Evolutionary conservation across 2,888 invertebrate species (phyloP), one percentile per base, ranked within the genome.

Genomic region (Oegoconia quadripuncta): DNA sequence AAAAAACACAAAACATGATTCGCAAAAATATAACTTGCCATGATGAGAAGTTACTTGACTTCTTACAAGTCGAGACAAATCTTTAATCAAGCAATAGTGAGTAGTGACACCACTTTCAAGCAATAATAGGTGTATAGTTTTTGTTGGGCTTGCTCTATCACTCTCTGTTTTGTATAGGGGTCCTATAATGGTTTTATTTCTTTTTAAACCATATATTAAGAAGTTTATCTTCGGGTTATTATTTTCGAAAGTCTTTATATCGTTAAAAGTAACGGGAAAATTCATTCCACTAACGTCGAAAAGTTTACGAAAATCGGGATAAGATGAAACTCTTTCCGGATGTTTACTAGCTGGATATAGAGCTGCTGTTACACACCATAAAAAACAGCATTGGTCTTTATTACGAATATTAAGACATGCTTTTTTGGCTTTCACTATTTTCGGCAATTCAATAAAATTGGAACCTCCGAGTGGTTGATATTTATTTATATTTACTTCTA

Each of bases 31-130:
- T n/a, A n/a, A n/a, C n/a, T n/a, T n/a, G n/a, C 37, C 17, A 17
- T 38, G 34, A 31, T 42, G 37, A 2, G 26, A 34, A 7, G 41
- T 41, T 14, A 41, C 16, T 11, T 35, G 40, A 13, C 8, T 6
- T 13, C 36, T 13, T 13, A 41, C 33, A n/a, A 41, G 25, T 7
- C 28, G 15, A 17, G 33, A 8, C 7, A 40, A 23, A 23, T 40
- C 17, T 28, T 41, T 41, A 15, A 41, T 41, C 2, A 42, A 12
- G 29, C 30, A n/a, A n/a, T n/a, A n/a, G n/a, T n/a, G n/a, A n/a
- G n/a, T n/a, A n/a, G n/a, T n/a, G n/a, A n/a, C n/a, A n/a, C n/a
- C n/a, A n/a, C n/a, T n/a, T n/a, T n/a, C n/a, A n/a, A n/a, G n/a
- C n/a, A 27, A 18, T 38, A 42, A 16, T 42, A 38, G 5, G 27